These are phyloP conservation scores for Rugalucina vietnamica DNA, from an alignment of 2,888 invertebrate genomes.

Conservation along the genomic window DNA sequence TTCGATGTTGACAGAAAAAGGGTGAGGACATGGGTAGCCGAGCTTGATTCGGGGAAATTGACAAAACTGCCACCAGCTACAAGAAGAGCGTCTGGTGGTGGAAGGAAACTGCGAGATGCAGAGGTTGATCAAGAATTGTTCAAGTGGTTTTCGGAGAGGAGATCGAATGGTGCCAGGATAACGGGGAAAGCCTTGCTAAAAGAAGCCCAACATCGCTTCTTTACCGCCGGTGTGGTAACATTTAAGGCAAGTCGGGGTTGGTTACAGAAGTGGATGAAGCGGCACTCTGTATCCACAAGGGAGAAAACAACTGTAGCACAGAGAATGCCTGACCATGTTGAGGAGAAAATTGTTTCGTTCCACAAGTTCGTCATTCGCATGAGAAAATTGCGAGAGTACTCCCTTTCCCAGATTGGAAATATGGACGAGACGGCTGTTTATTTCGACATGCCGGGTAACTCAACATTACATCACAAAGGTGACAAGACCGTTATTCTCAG, in stretches of 20 bases:
- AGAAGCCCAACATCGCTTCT: slow-evolving; percentile 22
- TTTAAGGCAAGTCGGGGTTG: slow-evolving; percentile 28
- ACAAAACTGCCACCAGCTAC: neutral
- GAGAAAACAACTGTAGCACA: slow-evolving; percentile 29
- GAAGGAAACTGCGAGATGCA: slow-evolving; percentile 11
- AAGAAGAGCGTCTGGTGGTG: slow-evolving; percentile 1
- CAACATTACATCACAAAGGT: slow-evolving; percentile 16
- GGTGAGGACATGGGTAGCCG: slow-evolving; percentile 10
- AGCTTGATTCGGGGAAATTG: slow-evolving; percentile 8
- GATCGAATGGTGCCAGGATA: slow-evolving; percentile 4
- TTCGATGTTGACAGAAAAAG: slow-evolving; percentile 23
- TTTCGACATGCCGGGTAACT: slow-evolving; percentile 43
- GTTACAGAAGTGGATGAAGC: slow-evolving; percentile 24
- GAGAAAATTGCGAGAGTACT: neutral
- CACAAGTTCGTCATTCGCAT: neutral
- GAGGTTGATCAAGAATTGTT: slow-evolving; percentile 21
- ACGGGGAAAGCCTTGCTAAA: slow-evolving; percentile 15
- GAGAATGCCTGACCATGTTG: slow-evolving; percentile 21
- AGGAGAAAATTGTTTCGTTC: slow-evolving; percentile 6
- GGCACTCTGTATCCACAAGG: slow-evolving; percentile 19
- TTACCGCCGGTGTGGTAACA: slow-evolving; percentile 9
- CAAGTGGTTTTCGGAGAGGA: slow-evolving; percentile 23
- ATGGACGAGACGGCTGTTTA: neutral
- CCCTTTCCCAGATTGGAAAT: slow-evolving; percentile 15
- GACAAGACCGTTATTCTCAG: slow-evolving; percentile 27